A percentile compares a stretch with the other conserved stretches of the same genome.
Conservation (phyloP, 2,113 vertebrate genomes). For the Calonectris borealis region DNA sequence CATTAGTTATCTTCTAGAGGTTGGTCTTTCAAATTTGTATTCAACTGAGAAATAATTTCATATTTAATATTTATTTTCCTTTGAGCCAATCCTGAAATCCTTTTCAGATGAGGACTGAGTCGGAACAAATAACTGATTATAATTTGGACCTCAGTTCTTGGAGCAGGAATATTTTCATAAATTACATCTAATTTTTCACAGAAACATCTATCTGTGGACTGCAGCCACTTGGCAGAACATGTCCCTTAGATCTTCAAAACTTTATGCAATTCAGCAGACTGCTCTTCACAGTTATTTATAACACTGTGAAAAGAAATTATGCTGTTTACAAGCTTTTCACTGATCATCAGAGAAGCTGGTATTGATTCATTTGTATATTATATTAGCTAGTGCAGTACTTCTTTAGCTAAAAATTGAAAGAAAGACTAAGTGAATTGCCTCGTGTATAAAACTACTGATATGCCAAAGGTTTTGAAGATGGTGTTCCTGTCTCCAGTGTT, state of each 20-base stretch:
- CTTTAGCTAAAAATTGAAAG: background rate
- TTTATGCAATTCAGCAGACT: background rate
- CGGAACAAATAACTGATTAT: background rate
- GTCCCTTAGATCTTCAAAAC: background rate
- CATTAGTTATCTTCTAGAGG: background rate
- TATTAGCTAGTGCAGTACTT: background rate
- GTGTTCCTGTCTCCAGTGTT: background rate
- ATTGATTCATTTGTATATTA: background rate
- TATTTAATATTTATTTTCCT: background rate
- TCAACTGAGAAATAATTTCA: background rate
- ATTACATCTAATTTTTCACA: background rate
- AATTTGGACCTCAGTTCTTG: background rate
- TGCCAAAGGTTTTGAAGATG: background rate
- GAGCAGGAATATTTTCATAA: background rate
- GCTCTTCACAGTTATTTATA: background rate
- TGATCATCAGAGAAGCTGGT: background rate
- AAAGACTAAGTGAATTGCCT: background rate
- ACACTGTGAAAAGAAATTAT: background rate
- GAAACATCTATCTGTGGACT: background rate
- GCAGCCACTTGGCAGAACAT: background rate
- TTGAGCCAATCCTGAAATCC: background rate
- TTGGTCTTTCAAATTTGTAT: background rate
- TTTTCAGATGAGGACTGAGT: background rate
- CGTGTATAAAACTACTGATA: background rate
- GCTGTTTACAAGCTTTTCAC: background rate